Base-by-base conservation (phyloP, 2,797 vertebrate species). In the Melanotaenia boesemani region DNA sequence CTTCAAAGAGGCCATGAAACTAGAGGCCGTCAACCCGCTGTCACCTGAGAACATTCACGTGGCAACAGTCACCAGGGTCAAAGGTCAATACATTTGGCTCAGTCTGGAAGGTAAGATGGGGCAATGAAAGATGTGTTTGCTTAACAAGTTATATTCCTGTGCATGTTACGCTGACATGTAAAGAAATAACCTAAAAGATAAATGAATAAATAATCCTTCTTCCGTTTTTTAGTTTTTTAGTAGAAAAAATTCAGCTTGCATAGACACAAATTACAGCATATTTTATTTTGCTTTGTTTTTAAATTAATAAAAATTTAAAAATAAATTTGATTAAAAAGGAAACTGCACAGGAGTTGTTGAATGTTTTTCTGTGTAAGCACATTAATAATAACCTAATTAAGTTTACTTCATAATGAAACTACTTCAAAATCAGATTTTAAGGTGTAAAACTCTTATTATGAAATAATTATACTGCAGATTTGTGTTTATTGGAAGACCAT, bases 1-100 rank as follows among this genome's bases (percentile, higher is more conserved):
- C 81, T 98, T 98, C 90, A 97, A 97, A 91, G 96, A 97, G 88
- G 95, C 94, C 79, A 99, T 98, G 98, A 99, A 98, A 93, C 96
- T 99, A 20, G 98, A 99, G 89, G 97, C 97, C 7, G 96, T 98
- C 88, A 97, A 99, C 91, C 97, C 95, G 4, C 86, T 96, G 87
- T 95, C 95, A 73, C 96, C 96, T 16, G 96, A 97, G 90, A 96
- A 98, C 91, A 96, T 99, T 74, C 97, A 97, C 30, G 95, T 98
- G 86, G 96, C 96, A 44, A 97, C 96, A 26, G 92, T 99, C 79
- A 96, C 95, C 83, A 95, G 91, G 77, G 95, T 98, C 89, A 96
- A 95, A 93, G 96, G 96, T 55, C 96, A 96, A 18, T 97, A 98
- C 83, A 84, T 98, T 79, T 99, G 98, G 97, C 96, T 99, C 78